A percentile compares a stretch with the other conserved stretches of the same genome.
Conservation (phyloP, 2,888 invertebrate species). For the Meteorus cinctellus region DNA sequence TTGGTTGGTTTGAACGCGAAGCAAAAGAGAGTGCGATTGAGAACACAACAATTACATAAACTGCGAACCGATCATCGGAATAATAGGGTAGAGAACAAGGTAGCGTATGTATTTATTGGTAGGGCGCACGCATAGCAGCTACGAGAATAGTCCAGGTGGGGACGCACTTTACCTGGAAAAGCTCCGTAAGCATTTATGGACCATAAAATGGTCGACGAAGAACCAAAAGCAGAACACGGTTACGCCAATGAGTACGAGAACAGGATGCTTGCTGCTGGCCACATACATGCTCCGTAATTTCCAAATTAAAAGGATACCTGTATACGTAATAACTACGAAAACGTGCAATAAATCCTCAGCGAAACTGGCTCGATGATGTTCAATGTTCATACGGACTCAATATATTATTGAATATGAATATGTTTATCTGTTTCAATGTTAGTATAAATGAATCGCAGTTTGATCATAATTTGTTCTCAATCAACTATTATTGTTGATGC, state of each 20-base stretch:
- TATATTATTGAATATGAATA: slow-evolving; percentile 1
- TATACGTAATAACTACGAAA: slow-evolving; percentile 9
- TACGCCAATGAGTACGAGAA: slow-evolving; percentile 49
- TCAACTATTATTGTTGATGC: neutral
- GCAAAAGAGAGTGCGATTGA: slow-evolving; percentile 40
- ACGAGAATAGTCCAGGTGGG: slow-evolving; percentile 13
- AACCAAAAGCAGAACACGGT: slow-evolving; percentile 50
- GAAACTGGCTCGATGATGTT: neutral
- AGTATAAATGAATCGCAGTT: neutral
- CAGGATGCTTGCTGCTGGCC: slow-evolving; percentile 48
- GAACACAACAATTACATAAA: slow-evolving; percentile 51
- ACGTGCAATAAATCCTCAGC: slow-evolving; percentile 3
- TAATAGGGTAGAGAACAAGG: slow-evolving; percentile 53
- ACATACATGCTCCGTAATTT: slow-evolving; percentile 54
- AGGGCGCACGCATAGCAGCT: slow-evolving; percentile 40
- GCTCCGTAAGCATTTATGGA: slow-evolving; percentile 54
- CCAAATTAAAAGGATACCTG: slow-evolving; percentile 46
- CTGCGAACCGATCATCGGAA: slow-evolving; percentile 53
- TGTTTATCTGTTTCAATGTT: neutral
- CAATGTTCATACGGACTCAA: slow-evolving; percentile 12
- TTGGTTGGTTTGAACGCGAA: slow-evolving; percentile 4
- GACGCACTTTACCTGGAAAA: slow-evolving; percentile 52
- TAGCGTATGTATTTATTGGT: slow-evolving; percentile 51
- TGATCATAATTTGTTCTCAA: neutral
- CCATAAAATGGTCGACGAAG: slow-evolving; percentile 56